Conservation (phyloP, 2,797 vertebrate species). For the Acanthopagrus latus region DNA sequence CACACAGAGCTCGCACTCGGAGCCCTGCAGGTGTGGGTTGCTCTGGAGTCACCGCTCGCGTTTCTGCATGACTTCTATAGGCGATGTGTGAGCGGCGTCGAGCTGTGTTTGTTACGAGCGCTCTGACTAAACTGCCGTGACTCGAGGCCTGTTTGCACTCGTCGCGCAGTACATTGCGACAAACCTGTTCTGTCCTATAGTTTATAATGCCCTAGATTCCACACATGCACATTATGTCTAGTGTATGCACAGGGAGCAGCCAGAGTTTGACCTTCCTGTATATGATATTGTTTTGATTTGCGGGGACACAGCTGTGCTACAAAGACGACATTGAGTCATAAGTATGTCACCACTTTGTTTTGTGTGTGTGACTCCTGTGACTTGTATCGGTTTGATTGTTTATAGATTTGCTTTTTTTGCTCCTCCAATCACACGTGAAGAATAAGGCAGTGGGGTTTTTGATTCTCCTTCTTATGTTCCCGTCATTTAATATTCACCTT, state of each 20-base stretch:
- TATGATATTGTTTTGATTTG: neutral
- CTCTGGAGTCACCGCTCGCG: neutral
- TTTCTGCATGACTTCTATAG: constrained; percentile 14
- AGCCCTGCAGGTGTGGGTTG: constrained; percentile 17
- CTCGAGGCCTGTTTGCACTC: constrained; percentile 23
- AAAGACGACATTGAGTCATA: neutral
- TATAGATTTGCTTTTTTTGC: neutral
- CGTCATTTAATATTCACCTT: neutral
- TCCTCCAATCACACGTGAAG: neutral
- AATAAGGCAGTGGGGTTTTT: neutral
- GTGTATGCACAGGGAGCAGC: neutral
- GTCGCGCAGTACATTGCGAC: constrained; percentile 8
- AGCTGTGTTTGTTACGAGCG: constrained; percentile 27
- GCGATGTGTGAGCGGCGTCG: constrained; percentile 1
- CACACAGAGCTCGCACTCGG: constrained; percentile 14
- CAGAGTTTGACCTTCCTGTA: neutral
- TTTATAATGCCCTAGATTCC: neutral
- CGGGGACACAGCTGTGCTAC: neutral
- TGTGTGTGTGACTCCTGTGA: neutral
- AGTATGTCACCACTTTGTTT: neutral
- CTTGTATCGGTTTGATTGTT: neutral
- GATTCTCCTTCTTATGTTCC: neutral
- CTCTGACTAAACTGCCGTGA: constrained; percentile 26
- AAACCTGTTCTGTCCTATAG: constrained; percentile 51
- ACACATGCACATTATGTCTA: neutral